A percentile compares a stretch with the other conserved stretches of the same genome.
Conservation (phyloP, 2,888 invertebrate species). For the Flexamia atlantica region DNA sequence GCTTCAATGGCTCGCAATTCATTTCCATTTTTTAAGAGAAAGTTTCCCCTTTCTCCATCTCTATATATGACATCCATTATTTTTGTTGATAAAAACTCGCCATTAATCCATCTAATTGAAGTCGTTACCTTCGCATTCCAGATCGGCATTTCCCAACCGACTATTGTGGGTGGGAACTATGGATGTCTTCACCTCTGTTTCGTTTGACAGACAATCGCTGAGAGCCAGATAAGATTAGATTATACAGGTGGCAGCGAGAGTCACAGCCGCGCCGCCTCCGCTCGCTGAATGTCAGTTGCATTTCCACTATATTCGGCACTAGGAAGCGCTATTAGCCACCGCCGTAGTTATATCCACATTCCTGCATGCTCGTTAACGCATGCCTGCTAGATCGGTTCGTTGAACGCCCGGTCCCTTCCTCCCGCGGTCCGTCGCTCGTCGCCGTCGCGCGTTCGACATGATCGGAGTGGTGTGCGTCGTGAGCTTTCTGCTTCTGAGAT, state of each 20-base stretch:
- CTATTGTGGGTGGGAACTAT: not conserved
- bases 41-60: no score
- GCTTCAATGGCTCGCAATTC: no score
- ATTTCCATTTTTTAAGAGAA: no score
- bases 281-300: not conserved
- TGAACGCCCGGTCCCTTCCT: conserved; percentile 40
- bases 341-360: conserved; percentile 33
- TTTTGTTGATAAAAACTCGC: no score
- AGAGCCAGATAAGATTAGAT: conserved; percentile 35
- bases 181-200: conserved; percentile 36
- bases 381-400: conserved; percentile 42
- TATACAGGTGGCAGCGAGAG: conserved; percentile 33
- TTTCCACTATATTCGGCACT: conserved; percentile 13
- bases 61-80: no score
- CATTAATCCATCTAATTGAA: not conserved
- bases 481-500: conserved; percentile 21
- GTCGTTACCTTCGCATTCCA: not conserved
- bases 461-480: conserved; percentile 40
- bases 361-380: conserved; percentile 48
- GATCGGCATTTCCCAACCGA: not conserved
- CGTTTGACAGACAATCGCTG: conserved; percentile 50
- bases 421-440: not conserved
- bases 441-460: not conserved
- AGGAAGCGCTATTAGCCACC: conserved; percentile 19
- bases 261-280: conserved; percentile 5